Conservation (phyloP, 2,888 invertebrate genomes). For the Thymelicus lineola region DNA sequence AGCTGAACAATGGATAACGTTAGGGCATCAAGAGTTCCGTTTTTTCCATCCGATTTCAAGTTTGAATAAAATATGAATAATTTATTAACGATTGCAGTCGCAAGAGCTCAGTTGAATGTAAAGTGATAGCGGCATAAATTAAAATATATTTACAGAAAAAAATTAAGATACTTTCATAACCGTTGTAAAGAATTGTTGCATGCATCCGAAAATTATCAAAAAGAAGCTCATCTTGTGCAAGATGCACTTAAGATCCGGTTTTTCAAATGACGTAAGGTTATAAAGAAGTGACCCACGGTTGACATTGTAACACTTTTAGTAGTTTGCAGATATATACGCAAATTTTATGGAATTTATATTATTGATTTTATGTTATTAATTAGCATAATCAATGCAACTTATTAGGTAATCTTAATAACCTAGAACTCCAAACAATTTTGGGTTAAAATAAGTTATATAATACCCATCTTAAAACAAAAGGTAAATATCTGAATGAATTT, state of each 20-base stretch:
- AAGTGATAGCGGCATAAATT: neutral
- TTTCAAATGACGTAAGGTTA: constrained; percentile 21
- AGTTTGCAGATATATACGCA: constrained; percentile 11
- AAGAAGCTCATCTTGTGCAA: constrained; percentile 34
- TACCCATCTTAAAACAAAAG: too few relatives aligned
- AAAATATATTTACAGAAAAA: neutral
- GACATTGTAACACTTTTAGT: constrained; percentile 35
- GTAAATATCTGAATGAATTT: too few relatives aligned
- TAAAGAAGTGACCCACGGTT: constrained; percentile 28
- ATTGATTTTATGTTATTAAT: neutral
- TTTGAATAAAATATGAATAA: too few relatives aligned
- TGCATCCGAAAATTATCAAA: constrained; percentile 29
- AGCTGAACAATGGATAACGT: too few relatives aligned
- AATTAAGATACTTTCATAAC: neutral
- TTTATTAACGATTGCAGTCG: neutral
- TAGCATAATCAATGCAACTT: too few relatives aligned
- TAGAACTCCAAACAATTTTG: too few relatives aligned
- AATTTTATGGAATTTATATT: constrained; percentile 4
- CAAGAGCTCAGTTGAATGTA: neutral
- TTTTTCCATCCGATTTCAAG: too few relatives aligned
- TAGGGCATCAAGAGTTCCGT: too few relatives aligned
- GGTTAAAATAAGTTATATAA: too few relatives aligned
- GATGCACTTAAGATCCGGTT: constrained; percentile 26
- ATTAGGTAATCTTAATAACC: too few relatives aligned
- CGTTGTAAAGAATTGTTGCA: neutral